Evolutionary conservation across 2,888 invertebrate species (phyloP).

Genomic region (Pterostichus madidus): DNA sequence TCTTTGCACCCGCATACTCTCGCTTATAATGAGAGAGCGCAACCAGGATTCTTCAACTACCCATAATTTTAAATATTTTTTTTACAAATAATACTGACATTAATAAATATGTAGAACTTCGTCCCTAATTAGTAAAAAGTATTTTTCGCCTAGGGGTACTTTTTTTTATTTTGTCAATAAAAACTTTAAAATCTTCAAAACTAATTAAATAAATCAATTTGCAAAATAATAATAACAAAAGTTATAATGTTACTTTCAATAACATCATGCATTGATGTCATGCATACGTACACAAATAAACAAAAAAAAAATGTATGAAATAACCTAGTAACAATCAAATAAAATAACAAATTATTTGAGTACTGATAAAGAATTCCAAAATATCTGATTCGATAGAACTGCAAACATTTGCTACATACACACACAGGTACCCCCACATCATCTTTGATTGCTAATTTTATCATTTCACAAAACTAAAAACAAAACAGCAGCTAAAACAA

Average conservation of each 20-base stretch:
- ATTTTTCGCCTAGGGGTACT: too few species aligned
- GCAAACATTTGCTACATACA: constrained; percentile 8
- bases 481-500: constrained; percentile 41
- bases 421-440: constrained; percentile 10
- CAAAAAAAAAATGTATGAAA: too few species aligned
- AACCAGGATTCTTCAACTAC: too few species aligned
- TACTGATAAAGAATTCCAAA: background rate
- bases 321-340: constrained; percentile 6
- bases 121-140: too few species aligned
- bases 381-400: constrained; percentile 8
- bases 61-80: too few species aligned
- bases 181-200: too few species aligned
- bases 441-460: constrained; percentile 51
- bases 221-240: background rate
- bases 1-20: too few species aligned
- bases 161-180: too few species aligned
- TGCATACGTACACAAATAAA: background rate
- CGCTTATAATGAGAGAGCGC: too few species aligned
- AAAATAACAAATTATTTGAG: background rate
- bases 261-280: constrained; percentile 31
- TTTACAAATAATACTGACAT: too few species aligned
- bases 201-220: background rate
- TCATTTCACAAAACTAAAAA: constrained; percentile 39
- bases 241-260: background rate
- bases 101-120: too few species aligned